A percentile compares a stretch with the other conserved stretches of the same genome.
phyloP scores from a whole-genome alignment of 2,113 vertebrate genomes.

The Zosterops hypoxanthus region DNA sequence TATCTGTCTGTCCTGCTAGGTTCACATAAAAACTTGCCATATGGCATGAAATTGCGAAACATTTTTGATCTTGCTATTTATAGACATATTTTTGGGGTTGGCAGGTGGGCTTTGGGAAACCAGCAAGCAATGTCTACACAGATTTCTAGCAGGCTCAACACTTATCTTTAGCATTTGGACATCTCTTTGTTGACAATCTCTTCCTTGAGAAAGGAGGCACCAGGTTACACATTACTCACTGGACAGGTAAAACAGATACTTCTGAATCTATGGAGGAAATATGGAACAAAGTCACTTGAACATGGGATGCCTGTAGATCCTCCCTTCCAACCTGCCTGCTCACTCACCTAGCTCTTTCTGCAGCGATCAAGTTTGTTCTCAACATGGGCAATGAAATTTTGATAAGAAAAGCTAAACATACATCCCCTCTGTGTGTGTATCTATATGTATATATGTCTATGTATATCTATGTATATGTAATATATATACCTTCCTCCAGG shows the following conservation, averaged over 20 bases:
- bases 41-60: neutral
- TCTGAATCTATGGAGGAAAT: neutral
- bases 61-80: neutral
- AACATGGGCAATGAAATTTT: neutral
- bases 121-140: neutral
- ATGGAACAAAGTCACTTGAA: neutral
- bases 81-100: neutral
- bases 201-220: neutral
- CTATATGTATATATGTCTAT: accelerated
- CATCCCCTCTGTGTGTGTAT: accelerated
- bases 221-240: neutral
- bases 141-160: neutral
- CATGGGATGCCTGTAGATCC: neutral
- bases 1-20: neutral
- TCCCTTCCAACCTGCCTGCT: neutral
- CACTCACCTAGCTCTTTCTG: neutral
- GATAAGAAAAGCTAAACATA: neutral
- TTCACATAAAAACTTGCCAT: neutral
- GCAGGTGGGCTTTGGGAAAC: neutral
- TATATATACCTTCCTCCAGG: neutral
- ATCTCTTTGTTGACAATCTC: neutral
- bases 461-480: neutral
- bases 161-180: neutral
- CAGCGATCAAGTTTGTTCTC: neutral
- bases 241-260: neutral